phyloP scores from a whole-genome alignment of 35 echinoderm and acorn worm genomes.

The Acanthaster planci region DNA sequence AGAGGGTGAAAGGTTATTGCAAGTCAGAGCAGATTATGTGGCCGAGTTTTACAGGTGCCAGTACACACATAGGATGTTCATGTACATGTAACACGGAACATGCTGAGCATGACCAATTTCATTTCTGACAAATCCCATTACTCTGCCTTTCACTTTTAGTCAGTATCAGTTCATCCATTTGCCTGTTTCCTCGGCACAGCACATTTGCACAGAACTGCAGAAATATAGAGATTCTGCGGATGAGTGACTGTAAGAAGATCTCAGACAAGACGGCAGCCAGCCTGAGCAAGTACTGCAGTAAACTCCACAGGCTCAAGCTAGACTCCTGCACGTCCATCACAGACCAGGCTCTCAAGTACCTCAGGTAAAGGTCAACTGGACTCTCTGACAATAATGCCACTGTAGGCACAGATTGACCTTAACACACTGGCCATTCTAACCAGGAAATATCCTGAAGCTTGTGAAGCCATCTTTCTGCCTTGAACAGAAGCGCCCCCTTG shows the following conservation, averaged over 20 bases:
- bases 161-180: slow-evolving; percentile 13
- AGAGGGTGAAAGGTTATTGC: too few relatives aligned
- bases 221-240: slow-evolving; percentile 92
- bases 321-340: slow-evolving; percentile 87
- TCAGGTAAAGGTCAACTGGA: slow-evolving; percentile 58
- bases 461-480: too few relatives aligned
- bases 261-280: slow-evolving; percentile 84
- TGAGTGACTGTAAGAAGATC: slow-evolving; percentile 92
- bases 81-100: too few relatives aligned
- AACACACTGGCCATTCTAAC: not conserved
- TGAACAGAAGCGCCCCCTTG: too few relatives aligned
- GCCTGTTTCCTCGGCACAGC: slow-evolving; percentile 42
- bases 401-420: not conserved
- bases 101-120: too few relatives aligned
- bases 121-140: too few relatives aligned
- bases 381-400: not conserved
- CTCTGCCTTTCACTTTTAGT: too few relatives aligned
- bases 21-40: too few relatives aligned
- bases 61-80: too few relatives aligned
- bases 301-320: slow-evolving; percentile 66
- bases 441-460: too few relatives aligned
- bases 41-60: too few relatives aligned
- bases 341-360: slow-evolving; percentile 81
- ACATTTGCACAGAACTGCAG: slow-evolving; percentile 96
- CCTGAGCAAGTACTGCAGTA: slow-evolving; percentile 90